These are phyloP conservation scores for Otus scops DNA, from an alignment of 2,797 vertebrate genomes.

Conservation along the genomic window DNA sequence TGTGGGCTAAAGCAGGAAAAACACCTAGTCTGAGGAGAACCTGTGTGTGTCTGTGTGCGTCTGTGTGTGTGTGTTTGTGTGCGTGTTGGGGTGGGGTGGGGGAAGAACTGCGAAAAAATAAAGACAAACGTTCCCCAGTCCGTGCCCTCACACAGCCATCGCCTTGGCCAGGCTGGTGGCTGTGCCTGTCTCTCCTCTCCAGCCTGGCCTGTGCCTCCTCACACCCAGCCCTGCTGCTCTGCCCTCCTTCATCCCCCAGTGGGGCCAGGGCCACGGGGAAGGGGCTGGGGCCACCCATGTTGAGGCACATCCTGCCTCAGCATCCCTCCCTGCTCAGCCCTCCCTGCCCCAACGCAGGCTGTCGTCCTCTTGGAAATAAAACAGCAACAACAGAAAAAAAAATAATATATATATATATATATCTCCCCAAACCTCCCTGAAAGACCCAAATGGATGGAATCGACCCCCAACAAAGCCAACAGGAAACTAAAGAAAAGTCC, in stretches of 20 bases:
- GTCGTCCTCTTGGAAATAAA: conserved; percentile 47
- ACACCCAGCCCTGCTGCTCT: fast-evolving
- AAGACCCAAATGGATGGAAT: conserved; percentile 23
- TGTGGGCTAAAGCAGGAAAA: background rate
- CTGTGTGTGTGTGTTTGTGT: background rate
- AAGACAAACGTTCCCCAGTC: background rate
- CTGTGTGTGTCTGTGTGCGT: background rate
- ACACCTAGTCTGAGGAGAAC: background rate
- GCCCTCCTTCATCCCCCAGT: fast-evolving
- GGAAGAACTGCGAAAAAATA: background rate
- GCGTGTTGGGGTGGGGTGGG: background rate
- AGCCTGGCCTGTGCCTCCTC: background rate
- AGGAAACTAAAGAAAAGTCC: conserved; percentile 10
- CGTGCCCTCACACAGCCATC: fast-evolving
- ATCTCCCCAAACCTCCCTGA: conserved; percentile 12
- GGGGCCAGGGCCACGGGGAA: background rate
- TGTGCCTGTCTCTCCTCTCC: background rate
- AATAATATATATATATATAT: background rate
- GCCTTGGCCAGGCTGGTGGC: background rate
- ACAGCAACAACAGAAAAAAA: background rate
- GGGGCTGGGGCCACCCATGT: too few relatives aligned
- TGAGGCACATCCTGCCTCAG: background rate
- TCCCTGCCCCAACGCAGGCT: background rate
- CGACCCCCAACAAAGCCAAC: background rate
- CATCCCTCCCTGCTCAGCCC: background rate